These are phyloP conservation scores for Theocolax elegans DNA, from an alignment of 1,140 invertebrate species.

Conservation along the genomic window DNA sequence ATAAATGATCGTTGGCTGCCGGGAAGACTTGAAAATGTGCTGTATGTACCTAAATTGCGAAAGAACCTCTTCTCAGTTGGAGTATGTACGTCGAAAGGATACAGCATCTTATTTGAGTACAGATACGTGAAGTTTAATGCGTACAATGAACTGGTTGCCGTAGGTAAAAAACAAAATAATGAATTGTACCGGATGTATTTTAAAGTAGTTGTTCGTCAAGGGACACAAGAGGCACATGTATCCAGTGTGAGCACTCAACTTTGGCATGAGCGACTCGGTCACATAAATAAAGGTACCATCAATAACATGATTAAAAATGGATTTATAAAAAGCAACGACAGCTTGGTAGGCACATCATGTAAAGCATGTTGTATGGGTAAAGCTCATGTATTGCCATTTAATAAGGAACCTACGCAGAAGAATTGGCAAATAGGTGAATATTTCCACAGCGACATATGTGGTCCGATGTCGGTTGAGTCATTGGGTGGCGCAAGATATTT, in stretches of 20 bases:
- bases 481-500: constrained; percentile 50
- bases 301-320: not conserved
- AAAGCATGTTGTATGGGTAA: constrained; percentile 24
- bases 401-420: not conserved
- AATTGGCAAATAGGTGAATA: constrained; percentile 21
- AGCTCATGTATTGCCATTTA: constrained; percentile 24
- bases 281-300: constrained; percentile 24
- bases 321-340: too few relatives aligned
- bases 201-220: not conserved
- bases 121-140: not conserved
- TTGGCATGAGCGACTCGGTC: constrained; percentile 30
- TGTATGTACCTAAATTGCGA: constrained; percentile 19
- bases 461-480: constrained; percentile 49
- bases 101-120: not conserved
- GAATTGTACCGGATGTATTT: constrained; percentile 33
- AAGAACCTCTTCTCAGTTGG: constrained; percentile 41
- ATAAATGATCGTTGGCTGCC: constrained; percentile 16
- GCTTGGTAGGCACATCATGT: too few relatives aligned
- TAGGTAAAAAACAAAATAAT: constrained; percentile 25
- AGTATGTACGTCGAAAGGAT: constrained; percentile 24
- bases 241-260: not conserved
- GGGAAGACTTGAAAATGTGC: constrained; percentile 28
- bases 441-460: too few relatives aligned
- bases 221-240: constrained; percentile 21
- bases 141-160: not conserved